Conservation (phyloP, 2,888 invertebrate species). For the Rotaria socialis region DNA sequence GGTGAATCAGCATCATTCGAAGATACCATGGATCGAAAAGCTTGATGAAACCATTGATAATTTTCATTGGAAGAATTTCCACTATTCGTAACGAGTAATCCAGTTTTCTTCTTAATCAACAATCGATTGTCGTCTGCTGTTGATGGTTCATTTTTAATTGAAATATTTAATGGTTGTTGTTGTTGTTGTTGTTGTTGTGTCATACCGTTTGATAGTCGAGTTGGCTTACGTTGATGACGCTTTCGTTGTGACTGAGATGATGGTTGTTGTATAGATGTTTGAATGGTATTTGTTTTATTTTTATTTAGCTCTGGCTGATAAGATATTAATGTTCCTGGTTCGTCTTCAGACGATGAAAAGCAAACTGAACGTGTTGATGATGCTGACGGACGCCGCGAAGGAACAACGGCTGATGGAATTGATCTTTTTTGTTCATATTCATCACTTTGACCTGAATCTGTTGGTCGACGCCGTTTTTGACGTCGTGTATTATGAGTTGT, state of each 20-base stretch:
- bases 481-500: conserved; percentile 13
- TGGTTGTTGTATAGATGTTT: neutral
- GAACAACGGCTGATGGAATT: neutral
- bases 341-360: conserved; percentile 27
- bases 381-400: neutral
- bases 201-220: neutral
- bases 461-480: conserved; percentile 29
- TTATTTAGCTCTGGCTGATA: neutral
- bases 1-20: neutral
- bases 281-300: neutral
- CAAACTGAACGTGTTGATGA: neutral
- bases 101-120: neutral
- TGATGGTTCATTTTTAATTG: neutral
- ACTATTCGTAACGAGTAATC: neutral
- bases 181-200: neutral
- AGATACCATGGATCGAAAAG: neutral
- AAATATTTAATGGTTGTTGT: neutral
- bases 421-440: neutral
- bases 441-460: conserved; percentile 1
- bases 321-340: neutral
- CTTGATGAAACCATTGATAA: conserved; percentile 24
- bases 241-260: conserved; percentile 2
- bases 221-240: conserved; percentile 30
- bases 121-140: neutral
- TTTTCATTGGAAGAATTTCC: neutral